Evolutionary conservation across 2,888 invertebrate genomes (phyloP), one percentile per base, ranked within the genome.

Genomic region (Saturnia japonica): DNA sequence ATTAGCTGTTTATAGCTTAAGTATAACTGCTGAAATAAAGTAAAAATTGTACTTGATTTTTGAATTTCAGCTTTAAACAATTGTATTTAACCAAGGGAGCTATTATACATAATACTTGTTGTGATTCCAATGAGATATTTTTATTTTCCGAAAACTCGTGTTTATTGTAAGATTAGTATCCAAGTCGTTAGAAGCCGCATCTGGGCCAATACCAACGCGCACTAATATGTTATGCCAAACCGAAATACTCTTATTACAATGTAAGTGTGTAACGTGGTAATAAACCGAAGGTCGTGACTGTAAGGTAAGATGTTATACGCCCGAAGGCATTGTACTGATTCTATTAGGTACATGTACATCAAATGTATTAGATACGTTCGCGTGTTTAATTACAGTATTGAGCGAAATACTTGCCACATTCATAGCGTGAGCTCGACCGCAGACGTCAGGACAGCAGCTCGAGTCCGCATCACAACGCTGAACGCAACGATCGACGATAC

Each of bases 391-490:
- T 85, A 82, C 73, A 74, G 77, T 71, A 69, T 72, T 73, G 72
- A 75, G 77, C 74, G 82, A 83, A 85, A 84, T 85, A 82, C 86
- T 83, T 83, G 84, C 72, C 75, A 77, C 72, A 79, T 77, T 69
- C 76, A 76, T 72, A 70, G 72, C 67, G 72, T 71, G 71, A 74
- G 74, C 77, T 73, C 74, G 75, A 73, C 80, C 82, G 78, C 84
- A 82, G 67, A 60, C 72, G 71, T 51, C 71, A 68, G 72, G 72
- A 74, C 75, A 75, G 74, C 6, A 25, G n/a, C 72, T 34, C 70
- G 64, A 72, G 60, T 70, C 47, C 68, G 69, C 71, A 72, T 67
- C 64, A 72, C 72, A 71, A 71, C 71, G 70, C 71, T 71, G 70
- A 71, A 72, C 71, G 70, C 71, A 70, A 71, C 67, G 70, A 67